phyloP scores from a whole-genome alignment of 2,888 invertebrate species.

The Drosophila suboccidentalis region DNA sequence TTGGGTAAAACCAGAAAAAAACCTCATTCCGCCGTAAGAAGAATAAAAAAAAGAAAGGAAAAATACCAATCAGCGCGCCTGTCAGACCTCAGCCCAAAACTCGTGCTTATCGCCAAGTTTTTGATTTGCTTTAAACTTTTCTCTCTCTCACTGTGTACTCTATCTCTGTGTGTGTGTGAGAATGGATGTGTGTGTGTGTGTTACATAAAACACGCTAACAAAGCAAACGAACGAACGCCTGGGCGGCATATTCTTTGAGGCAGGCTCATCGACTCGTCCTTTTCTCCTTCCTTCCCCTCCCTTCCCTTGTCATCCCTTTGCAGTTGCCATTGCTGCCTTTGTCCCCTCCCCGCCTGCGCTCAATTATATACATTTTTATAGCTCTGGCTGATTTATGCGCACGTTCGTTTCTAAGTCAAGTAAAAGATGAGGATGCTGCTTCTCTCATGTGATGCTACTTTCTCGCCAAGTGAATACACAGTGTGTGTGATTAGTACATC shows the following conservation, averaged over 20 bases:
- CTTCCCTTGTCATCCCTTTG: slow-evolving; percentile 4
- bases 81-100: slow-evolving; percentile 71
- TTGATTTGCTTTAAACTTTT: slow-evolving; percentile 79
- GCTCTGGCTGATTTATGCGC: slow-evolving; percentile 71
- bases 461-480: not conserved
- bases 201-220: slow-evolving; percentile 51
- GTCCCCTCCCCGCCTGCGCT: slow-evolving; percentile 57
- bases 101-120: slow-evolving; percentile 80
- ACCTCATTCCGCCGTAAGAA: slow-evolving; percentile 11
- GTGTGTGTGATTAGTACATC: slow-evolving; percentile 3
- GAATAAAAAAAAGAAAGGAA: slow-evolving; percentile 31
- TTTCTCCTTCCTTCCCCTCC: slow-evolving; percentile 38
- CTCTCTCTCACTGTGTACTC: slow-evolving; percentile 26
- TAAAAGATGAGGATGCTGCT: slow-evolving; percentile 20
- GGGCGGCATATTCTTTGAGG: slow-evolving; percentile 65
- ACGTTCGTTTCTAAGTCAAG: slow-evolving; percentile 60
- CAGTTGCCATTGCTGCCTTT: slow-evolving; percentile 8
- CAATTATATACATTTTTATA: slow-evolving; percentile 80
- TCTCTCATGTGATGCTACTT: not conserved
- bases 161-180: slow-evolving; percentile 1
- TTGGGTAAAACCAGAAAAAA: slow-evolving; percentile 35
- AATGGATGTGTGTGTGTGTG: slow-evolving; percentile 14
- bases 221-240: slow-evolving; percentile 39
- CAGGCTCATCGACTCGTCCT: slow-evolving; percentile 48
- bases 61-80: slow-evolving; percentile 78